phyloP scores from a whole-genome alignment of 2,797 vertebrate species.

The Phylloscopus collybita region DNA sequence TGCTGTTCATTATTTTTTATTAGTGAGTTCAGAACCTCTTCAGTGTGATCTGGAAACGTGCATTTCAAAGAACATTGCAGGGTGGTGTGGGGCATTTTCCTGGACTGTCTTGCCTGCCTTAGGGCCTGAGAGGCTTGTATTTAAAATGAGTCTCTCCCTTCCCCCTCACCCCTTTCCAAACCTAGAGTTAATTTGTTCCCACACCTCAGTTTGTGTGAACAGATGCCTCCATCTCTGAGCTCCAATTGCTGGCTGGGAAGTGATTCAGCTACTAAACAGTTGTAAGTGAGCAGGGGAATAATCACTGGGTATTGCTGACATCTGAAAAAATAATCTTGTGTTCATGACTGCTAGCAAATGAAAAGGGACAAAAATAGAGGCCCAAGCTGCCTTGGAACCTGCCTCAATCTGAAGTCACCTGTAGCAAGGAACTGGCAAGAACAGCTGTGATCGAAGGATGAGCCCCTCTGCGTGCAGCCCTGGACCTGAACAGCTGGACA shows the following conservation, averaged over 20 bases:
- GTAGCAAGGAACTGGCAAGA: not conserved
- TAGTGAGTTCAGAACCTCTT: not conserved
- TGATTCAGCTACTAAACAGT: constrained; percentile 50
- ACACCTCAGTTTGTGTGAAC: constrained; percentile 43
- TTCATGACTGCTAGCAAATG: constrained; percentile 18
- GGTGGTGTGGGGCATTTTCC: not conserved
- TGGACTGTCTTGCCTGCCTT: not conserved
- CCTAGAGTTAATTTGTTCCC: constrained; percentile 36
- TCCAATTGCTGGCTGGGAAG: constrained; percentile 33
- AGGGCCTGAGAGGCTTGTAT: not conserved
- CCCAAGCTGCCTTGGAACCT: not conserved
- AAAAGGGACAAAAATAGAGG: constrained; percentile 36
- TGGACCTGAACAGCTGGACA: not conserved
- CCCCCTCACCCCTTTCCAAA: not conserved
- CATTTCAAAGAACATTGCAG: not conserved
- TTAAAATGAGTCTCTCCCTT: not conserved
- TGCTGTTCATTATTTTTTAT: not conserved
- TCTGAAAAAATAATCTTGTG: constrained; percentile 40
- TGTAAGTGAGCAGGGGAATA: constrained; percentile 43
- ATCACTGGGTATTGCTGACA: constrained; percentile 37
- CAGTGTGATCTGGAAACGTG: not conserved
- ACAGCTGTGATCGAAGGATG: not conserved
- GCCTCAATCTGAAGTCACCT: not conserved
- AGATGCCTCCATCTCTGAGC: constrained; percentile 26
- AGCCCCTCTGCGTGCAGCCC: not conserved